These are phyloP conservation scores for Albula glossodonta DNA, from an alignment of 2,113 vertebrate species.

Conservation along the genomic window DNA sequence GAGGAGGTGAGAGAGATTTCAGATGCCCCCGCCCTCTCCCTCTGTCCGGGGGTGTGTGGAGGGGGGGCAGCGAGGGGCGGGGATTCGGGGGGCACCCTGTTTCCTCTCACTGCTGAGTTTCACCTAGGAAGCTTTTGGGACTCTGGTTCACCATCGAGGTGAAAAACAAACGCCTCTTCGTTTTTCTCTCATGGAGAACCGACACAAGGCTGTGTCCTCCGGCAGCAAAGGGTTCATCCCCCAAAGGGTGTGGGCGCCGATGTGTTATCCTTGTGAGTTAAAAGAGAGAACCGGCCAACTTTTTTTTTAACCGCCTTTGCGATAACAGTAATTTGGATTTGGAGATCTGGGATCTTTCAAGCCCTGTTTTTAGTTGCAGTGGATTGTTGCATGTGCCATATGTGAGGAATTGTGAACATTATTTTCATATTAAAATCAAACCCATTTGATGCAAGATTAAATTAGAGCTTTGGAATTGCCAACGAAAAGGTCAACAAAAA, in stretches of 20 bases:
- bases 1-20: constrained; percentile 6
- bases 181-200: not conserved
- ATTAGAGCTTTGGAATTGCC: not conserved
- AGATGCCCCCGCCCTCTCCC: not conserved
- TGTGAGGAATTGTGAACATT: not conserved
- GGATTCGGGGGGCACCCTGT: not conserved
- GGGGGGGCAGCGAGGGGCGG: too few species aligned
- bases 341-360: not conserved
- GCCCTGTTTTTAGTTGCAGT: not conserved
- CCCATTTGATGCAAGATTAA: not conserved
- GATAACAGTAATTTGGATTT: not conserved
- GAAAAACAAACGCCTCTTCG: not conserved
- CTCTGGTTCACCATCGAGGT: not conserved
- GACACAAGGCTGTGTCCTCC: not conserved
- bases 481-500: not conserved
- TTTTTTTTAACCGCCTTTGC: not conserved
- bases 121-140: not conserved
- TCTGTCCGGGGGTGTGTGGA: not conserved
- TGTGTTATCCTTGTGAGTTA: not conserved
- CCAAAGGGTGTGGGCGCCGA: not conserved
- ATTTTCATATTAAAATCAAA: not conserved
- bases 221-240: not conserved
- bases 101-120: not conserved
- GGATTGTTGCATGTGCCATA: not conserved
- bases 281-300: not conserved